Base-by-base conservation (phyloP, 2,888 invertebrate species). In the Uropetala carovei region DNA sequence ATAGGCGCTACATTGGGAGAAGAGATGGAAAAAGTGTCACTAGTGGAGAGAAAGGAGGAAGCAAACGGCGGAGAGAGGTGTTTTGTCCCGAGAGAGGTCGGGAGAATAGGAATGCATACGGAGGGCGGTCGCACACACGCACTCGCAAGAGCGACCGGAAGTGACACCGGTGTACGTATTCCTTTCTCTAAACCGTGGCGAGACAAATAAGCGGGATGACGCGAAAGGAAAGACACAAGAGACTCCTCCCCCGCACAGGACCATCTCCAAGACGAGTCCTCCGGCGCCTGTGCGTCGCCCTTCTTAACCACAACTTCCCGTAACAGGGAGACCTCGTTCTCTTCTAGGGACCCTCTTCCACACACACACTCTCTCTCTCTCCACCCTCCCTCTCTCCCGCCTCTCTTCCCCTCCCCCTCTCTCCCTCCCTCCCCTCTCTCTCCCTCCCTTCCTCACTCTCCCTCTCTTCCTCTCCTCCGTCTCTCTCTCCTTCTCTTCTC, bases 101-200 rank as follows among this genome's bases (percentile, higher is more conserved):
- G 7, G 7, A 18, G 13, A 27, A 22, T 22, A 27, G n/a, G 22
- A 27, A 75, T 22, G 22, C 22, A 27, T 22, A 27, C 22, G 11
- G 22, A 27, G 75, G 22, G 75, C 75, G 75, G 27, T 22, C 13
- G 27, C 22, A 22, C 22, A 10, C 22, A n/a, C 22, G 27, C 13
- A 27, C 75, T 75, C 75, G 75, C 75, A 27, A 22, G 75, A 27
- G 75, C 75, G 27, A 75, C 75, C 75, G 75, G 75, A 75, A 75
- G 75, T 27, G 75, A 75, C 75, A 27, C 22, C 22, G 22, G 68
- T 8, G n/a, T 10, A 22, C 22, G 75, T 22, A 75, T 75, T 22
- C 27, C 68, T 68, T n/a, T 68, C n/a, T 68, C 68, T 22, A 22
- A 22, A 22, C 75, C 75, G 27, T 75, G 75, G 75, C 22, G 18